Evolutionary conservation across 2,888 invertebrate genomes (phyloP).

Genomic region (Perizoma flavofasciatum): DNA sequence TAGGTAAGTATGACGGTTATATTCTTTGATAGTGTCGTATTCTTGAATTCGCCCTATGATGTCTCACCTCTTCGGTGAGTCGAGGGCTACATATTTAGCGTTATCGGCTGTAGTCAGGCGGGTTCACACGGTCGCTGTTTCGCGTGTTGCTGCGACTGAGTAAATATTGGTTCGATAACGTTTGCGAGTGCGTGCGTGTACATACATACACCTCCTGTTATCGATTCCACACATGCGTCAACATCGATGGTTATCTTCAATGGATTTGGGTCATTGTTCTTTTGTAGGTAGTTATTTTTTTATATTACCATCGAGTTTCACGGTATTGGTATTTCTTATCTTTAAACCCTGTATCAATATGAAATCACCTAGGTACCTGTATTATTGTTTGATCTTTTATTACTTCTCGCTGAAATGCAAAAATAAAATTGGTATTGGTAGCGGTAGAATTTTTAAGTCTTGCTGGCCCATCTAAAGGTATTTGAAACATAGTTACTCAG

Average conservation of each 20-base stretch:
- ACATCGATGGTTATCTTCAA: conserved; percentile 79
- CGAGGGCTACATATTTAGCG: conserved; percentile 60
- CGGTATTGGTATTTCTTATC: conserved; percentile 40
- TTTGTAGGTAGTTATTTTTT: conserved; percentile 65
- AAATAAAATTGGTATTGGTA: no score
- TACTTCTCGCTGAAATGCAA: conserved; percentile 12
- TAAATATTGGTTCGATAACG: conserved; percentile 78
- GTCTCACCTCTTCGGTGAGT: conserved; percentile 40
- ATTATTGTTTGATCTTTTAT: conserved; percentile 18
- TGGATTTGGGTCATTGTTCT: conserved; percentile 83
- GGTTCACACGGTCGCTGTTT: conserved; percentile 70
- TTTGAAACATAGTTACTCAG: background rate
- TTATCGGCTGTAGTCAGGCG: conserved; percentile 37
- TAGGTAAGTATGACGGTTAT: conserved; percentile 68
- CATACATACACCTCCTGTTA: conserved; percentile 66
- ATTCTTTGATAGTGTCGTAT: conserved; percentile 52
- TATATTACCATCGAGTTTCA: conserved; percentile 52
- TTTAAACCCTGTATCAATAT: conserved; percentile 13
- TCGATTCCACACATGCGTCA: conserved; percentile 81
- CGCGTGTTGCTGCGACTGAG: conserved; percentile 72
- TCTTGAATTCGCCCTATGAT: conserved; percentile 60
- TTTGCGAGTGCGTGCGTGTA: conserved; percentile 72
- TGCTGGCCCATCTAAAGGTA: conserved; percentile 1
- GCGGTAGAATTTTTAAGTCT: background rate
- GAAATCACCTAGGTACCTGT: conserved; percentile 6